Evolutionary conservation across 2,797 vertebrate species (phyloP).

Genomic region (Paratrypauchen microcephalus): DNA sequence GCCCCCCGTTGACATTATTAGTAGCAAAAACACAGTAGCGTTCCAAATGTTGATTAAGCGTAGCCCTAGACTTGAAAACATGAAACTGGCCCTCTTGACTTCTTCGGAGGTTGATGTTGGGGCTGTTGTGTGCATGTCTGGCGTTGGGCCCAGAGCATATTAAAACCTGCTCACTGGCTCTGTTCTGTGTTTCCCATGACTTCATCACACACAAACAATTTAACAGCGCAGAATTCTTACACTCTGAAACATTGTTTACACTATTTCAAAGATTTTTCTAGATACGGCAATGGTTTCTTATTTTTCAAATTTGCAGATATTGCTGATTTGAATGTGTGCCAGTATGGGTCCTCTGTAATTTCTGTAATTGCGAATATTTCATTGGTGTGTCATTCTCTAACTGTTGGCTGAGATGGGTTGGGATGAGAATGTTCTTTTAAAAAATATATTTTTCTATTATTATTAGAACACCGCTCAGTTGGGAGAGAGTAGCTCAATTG

Average conservation of each 20-base stretch:
- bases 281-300: too few relatives aligned
- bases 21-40: conserved; percentile 39
- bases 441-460: too few relatives aligned
- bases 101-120: conserved; percentile 18
- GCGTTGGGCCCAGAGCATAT: conserved; percentile 49
- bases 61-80: conserved; percentile 34
- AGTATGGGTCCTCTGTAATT: too few relatives aligned
- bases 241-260: neutral
- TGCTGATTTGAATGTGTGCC: too few relatives aligned
- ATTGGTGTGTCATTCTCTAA: too few relatives aligned
- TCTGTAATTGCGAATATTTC: too few relatives aligned
- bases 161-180: conserved; percentile 50
- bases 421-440: too few relatives aligned
- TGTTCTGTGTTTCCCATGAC: conserved; percentile 31
- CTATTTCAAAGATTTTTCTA: too few relatives aligned
- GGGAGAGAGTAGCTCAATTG: too few relatives aligned
- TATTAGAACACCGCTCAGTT: too few relatives aligned
- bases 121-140: conserved; percentile 43
- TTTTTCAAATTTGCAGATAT: too few relatives aligned
- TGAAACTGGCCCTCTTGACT: conserved; percentile 19
- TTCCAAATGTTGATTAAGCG: conserved; percentile 42
- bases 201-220: conserved; percentile 65
- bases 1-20: conserved; percentile 42
- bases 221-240: conserved; percentile 57
- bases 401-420: too few relatives aligned